Percentiles rank a stretch among this genome's conserved stretches.
phyloP scores from a whole-genome alignment of 1,140 invertebrate genomes.

The Hycleus cichorii region DNA sequence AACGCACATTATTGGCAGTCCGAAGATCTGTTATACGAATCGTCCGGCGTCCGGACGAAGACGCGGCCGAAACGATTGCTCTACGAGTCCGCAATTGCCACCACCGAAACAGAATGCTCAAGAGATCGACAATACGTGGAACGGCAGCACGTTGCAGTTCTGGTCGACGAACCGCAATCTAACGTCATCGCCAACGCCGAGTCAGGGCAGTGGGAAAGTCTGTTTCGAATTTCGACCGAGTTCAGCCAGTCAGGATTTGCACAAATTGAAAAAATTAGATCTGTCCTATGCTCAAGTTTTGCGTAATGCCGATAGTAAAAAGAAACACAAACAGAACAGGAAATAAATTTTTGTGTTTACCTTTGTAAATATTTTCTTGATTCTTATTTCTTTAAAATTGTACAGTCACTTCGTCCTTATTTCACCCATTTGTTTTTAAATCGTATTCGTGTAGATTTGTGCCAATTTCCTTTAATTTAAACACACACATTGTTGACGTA shows the following conservation, averaged over 20 bases:
- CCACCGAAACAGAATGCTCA: slow-evolving; percentile 2
- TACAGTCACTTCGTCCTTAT: no score
- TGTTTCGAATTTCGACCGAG: slow-evolving; percentile 58
- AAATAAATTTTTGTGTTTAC: no score
- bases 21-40: slow-evolving; percentile 50
- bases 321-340: no score
- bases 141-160: slow-evolving; percentile 57
- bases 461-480: no score
- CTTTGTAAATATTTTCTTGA: no score
- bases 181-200: slow-evolving; percentile 44
- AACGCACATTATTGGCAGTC: slow-evolving; percentile 46
- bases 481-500: no score
- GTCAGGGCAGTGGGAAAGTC: slow-evolving; percentile 43
- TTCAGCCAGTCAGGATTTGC: slow-evolving; percentile 69
- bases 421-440: no score
- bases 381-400: no score
- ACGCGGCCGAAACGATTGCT: slow-evolving; percentile 7
- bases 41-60: slow-evolving; percentile 48
- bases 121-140: slow-evolving; percentile 45
- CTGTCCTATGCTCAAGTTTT: slow-evolving; percentile 59
- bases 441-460: no score
- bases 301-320: no score
- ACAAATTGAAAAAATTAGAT: slow-evolving; percentile 70
- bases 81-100: no score
- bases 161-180: slow-evolving; percentile 49